Evolutionary conservation across 2,888 invertebrate genomes (phyloP).

Genomic region (Emesis castigata): DNA sequence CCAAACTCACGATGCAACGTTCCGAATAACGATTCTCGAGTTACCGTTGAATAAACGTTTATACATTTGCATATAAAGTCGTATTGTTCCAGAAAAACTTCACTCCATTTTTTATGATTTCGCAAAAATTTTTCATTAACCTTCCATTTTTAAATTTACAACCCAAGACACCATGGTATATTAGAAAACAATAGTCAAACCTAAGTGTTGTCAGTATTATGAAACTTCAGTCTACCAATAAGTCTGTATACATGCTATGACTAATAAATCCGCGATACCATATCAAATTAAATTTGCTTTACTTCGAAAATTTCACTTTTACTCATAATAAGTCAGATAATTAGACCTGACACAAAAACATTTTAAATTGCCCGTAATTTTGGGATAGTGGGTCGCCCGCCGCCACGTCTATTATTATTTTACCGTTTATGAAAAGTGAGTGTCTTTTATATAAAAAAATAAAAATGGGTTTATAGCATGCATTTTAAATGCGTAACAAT

Average conservation of each 20-base stretch:
- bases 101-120: no score
- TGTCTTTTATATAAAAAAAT: slow-evolving; percentile 66
- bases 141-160: no score
- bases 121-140: no score
- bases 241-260: not conserved
- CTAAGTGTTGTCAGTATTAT: no score
- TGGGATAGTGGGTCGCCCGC: slow-evolving; percentile 73
- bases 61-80: no score
- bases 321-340: slow-evolving; percentile 34
- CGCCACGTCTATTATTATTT: slow-evolving; percentile 71
- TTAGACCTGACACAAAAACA: slow-evolving; percentile 74
- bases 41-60: no score
- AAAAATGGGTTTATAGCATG: slow-evolving; percentile 63
- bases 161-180: no score
- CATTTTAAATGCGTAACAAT: slow-evolving; percentile 75
- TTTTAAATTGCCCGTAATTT: slow-evolving; percentile 75
- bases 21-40: no score
- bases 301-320: slow-evolving; percentile 9
- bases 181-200: no score
- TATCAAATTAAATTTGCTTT: slow-evolving; percentile 7
- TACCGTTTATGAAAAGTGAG: slow-evolving; percentile 73
- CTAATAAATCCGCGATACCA: not conserved
- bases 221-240: not conserved
- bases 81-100: no score
- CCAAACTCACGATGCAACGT: no score